Evolutionary conservation across 2,888 invertebrate genomes (phyloP), one percentile per base, ranked within the genome.

Genomic region (Agrotis segetum): DNA sequence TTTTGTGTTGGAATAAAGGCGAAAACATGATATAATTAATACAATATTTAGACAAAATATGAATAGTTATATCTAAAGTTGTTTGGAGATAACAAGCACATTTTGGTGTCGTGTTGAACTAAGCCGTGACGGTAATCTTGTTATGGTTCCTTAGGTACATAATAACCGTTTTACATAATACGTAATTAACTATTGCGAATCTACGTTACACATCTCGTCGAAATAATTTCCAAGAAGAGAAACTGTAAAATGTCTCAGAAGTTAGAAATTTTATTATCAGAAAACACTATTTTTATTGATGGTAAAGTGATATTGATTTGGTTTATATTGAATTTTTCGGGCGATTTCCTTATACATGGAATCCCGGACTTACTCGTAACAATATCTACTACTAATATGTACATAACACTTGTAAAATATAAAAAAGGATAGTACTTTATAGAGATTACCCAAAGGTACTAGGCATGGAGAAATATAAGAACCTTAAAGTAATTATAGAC

Each of bases 311-410:
- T 86, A 87, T 83, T 80, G 82, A 87, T 88, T 85, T 87, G 84
- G 86, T 84, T 86, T 75, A 71, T 70, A 78, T 71, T 77, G 59
- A 75, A 76, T 69, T 71, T 76, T 74, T 74, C 74, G 70, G 79
- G 81, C 44, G 64, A 67, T 79, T 72, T 66, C 77, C 68, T 74
- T 79, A 52, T 74, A 75, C 24, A 56, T 53, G 79, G 76, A 82
- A 82, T 81, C 77, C 85, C 81, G 81, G 76, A 83, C 85, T 86
- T 88, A 89, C 75, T 88, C 83, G 84, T 90, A 89, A 91, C 87
- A 89, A 86, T 89, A 89, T 89, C 89, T 92, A 93, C 85, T 85
- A 90, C 94, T 95, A 95, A 93, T 95, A 95, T 95, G 90, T 95
- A 95, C 95, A 95, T 91, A 92, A 92, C 87, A 87, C 87, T 85